phyloP scores from a whole-genome alignment of 2,797 vertebrate species.

The Sebastes trivittatus region DNA sequence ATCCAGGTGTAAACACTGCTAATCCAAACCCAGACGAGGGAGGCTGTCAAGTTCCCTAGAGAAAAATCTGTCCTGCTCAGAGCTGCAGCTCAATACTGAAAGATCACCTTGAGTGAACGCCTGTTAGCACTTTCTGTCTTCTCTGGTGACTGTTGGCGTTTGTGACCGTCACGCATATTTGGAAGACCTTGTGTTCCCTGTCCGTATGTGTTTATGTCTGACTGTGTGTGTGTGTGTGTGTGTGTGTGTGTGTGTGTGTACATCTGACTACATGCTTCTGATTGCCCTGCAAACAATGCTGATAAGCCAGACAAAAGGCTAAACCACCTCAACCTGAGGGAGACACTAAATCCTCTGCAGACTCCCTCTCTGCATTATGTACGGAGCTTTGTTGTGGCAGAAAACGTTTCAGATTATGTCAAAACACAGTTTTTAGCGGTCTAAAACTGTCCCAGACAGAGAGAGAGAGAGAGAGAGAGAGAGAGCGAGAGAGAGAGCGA shows the following conservation, averaged over 20 bases:
- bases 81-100: slow-evolving; percentile 2
- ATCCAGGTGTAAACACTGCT: slow-evolving; percentile 35
- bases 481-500: too few relatives aligned
- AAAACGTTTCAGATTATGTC: slow-evolving; percentile 33
- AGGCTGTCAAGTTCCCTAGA: slow-evolving; percentile 34
- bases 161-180: not conserved
- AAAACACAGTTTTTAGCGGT: slow-evolving; percentile 13
- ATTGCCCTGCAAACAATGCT: slow-evolving; percentile 12
- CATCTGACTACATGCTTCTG: not conserved
- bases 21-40: slow-evolving; percentile 25
- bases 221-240: not conserved
- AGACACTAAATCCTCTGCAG: slow-evolving; percentile 41
- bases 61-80: slow-evolving; percentile 18
- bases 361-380: slow-evolving; percentile 44
- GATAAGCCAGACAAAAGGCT: slow-evolving; percentile 45
- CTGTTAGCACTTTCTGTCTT: slow-evolving; percentile 15
- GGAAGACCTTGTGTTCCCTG: slow-evolving; percentile 1
- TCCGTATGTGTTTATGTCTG: not conserved
- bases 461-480: too few relatives aligned
- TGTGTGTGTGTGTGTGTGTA: not conserved
- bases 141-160: not conserved
- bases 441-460: not conserved
- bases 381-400: slow-evolving; percentile 29
- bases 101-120: slow-evolving; percentile 31
- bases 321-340: slow-evolving; percentile 1